Evolutionary conservation across 2,113 vertebrate species (phyloP), one percentile per base, ranked within the genome.

Genomic region (Oceanodroma tethys): DNA sequence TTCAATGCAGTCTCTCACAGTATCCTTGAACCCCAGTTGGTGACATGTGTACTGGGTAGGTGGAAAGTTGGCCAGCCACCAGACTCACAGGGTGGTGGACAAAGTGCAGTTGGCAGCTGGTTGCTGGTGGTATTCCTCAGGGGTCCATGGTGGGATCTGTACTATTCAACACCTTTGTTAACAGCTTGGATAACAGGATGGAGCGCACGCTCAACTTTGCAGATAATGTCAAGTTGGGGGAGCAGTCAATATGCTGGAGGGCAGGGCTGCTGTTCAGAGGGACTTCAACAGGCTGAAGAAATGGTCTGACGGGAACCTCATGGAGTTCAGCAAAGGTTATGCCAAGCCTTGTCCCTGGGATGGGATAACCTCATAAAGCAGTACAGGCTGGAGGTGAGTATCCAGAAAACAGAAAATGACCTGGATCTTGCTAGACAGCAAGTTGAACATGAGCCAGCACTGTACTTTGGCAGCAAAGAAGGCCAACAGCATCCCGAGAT

Each of bases 141-240:
- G 23, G 34, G 16, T n/a, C 1, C 0, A 0, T 40, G 43, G 43
- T 58, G 75, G 9, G 12, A 15, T 60, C 45, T 13, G 20, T 48
- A 1, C 30, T 32, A 1, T 29, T 52, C 27, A 13, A 11, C 43
- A 34, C 22, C 36, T 63, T 43, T 48, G 16, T 43, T 16, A 38
- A 5, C 63, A 48, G 50, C 58, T 30, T 17, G 56, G 36, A 7
- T 36, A 34, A 10, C 34, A 56, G 60, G 19, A 26, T 30, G 59
- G 56, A 76, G 45, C 2, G 0, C 45, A 29, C 1, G 0, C 25
- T 40, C 29, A 34, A 0, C 52, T 58, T 43, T 9, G 21, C 43
- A 58, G 70, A 8, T 56, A 50, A 19, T 60, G 91, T 25, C 29
- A 10, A 23, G 25, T 13, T 4, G 23, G 11, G 58, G 38, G 18